Base-by-base conservation (phyloP, 2,888 invertebrate genomes). In the Clepsis dumicolana region DNA sequence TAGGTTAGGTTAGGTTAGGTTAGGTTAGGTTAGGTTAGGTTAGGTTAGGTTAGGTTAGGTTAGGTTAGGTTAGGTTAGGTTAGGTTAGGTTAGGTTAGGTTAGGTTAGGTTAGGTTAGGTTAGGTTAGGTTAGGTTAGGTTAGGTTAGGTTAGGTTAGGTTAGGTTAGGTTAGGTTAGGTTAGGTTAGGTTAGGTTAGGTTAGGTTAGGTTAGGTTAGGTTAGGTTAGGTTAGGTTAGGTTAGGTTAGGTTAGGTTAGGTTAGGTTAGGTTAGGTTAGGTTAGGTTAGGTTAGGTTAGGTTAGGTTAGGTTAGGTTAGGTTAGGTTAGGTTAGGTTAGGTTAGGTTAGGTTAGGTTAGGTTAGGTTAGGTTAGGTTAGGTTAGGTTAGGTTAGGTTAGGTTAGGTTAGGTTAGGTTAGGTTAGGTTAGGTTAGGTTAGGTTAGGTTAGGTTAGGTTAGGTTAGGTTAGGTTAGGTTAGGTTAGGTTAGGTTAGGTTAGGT, bases 151-250 rank as follows among this genome's bases (percentile, higher is more conserved):
- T 56, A 60, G 64, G 66, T 67, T 64, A 69, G 68, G 68, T 65
- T 65, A 71, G 71, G 70, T 70, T 68, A 73, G 73, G 73, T 70
- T 68, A 73, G 73, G 73, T 71, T 71, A 71, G 71, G 71, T 70
- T 70, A 73, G 70, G 71, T 71, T 71, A 73, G 73, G 71, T 71
- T 71, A 73, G 73, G 73, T 71, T 71, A 73, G 71, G 71, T 71
- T 73, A 71, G 73, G 70, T 71, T 70, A 71, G 71, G 71, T 73
- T 70, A 73, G 70, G 73, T 71, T 71, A 72, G 73, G 72, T 72
- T 71, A 72, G 72, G 72, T 71, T 71, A 74, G 73, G 73, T 72
- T 72, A 72, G 72, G 72, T 71, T 72, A 74, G 73, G 71, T 70
- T 70, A 70, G 71, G 72, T 70, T 70, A 70, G 66, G 70, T 70